A percentile compares a stretch with the other conserved stretches of the same genome.
phyloP scores from a whole-genome alignment of 2,888 invertebrate species.

The Aphodius granarius region DNA sequence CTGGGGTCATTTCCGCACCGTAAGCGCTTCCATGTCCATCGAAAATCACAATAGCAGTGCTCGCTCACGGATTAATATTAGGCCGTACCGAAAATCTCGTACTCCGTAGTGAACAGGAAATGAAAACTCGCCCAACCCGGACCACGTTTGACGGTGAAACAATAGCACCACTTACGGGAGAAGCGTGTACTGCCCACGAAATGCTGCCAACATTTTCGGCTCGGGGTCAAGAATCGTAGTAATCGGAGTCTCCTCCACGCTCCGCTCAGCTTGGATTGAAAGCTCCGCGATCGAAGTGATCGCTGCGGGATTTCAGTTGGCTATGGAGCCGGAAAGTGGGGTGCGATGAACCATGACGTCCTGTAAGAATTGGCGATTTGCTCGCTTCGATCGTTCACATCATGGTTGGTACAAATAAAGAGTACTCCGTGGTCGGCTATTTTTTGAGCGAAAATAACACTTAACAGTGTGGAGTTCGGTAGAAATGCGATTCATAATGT shows the following conservation, averaged over 20 bases:
- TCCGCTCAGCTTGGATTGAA: background rate
- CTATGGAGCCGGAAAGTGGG: background rate
- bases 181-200: background rate
- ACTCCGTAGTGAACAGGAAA: constrained; percentile 30
- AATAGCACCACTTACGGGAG: background rate
- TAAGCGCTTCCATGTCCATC: background rate
- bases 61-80: background rate
- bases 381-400: background rate
- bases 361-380: background rate
- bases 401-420: background rate
- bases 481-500: no score
- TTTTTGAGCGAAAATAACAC: background rate
- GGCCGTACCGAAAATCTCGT: constrained; percentile 32
- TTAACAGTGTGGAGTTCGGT: no score
- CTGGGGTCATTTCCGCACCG: background rate
- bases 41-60: background rate
- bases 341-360: background rate
- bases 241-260: background rate
- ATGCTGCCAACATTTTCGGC: background rate
- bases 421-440: background rate
- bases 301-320: background rate
- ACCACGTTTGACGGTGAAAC: background rate
- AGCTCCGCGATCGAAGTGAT: background rate
- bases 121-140: background rate
- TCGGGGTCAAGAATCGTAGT: background rate